phyloP scores from a whole-genome alignment of 2,113 vertebrate genomes.

The Hippolais icterina region DNA sequence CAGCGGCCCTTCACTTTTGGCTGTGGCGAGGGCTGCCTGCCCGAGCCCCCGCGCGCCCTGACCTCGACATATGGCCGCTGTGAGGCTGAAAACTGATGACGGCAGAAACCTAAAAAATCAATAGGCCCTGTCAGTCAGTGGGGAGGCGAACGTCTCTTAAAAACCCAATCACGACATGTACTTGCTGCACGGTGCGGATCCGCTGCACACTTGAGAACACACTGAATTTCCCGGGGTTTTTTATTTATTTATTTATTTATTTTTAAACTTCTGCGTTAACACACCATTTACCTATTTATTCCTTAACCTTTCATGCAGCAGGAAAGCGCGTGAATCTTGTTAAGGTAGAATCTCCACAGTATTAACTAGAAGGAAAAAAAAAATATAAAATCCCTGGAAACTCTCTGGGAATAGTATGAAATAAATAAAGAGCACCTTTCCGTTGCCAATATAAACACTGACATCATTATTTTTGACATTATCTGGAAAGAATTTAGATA shows the following conservation, averaged over 20 bases:
- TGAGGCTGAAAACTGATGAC: slow-evolving; percentile 87
- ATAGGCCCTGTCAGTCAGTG: slow-evolving; percentile 86
- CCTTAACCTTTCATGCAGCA: slow-evolving; percentile 7
- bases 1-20: slow-evolving; percentile 86
- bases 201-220: slow-evolving; percentile 80
- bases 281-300: slow-evolving; percentile 22
- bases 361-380: not conserved
- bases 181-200: slow-evolving; percentile 74
- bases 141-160: slow-evolving; percentile 82
- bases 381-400: slow-evolving; percentile 72
- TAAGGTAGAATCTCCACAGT: slow-evolving; percentile 6
- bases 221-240: slow-evolving; percentile 60
- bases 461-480: slow-evolving; percentile 79
- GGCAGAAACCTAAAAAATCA: slow-evolving; percentile 87
- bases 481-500: slow-evolving; percentile 83
- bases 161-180: slow-evolving; percentile 85
- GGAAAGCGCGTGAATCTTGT: not conserved
- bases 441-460: slow-evolving; percentile 78
- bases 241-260: not conserved
- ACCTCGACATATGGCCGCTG: slow-evolving; percentile 84
- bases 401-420: slow-evolving; percentile 74
- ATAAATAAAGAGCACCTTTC: slow-evolving; percentile 77
- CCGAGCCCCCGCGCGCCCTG: slow-evolving; percentile 78
- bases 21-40: slow-evolving; percentile 80
- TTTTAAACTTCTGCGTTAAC: not conserved